A percentile compares a stretch with the other conserved stretches of the same genome.
Conservation (phyloP, 2,888 invertebrate species). For the Cyrtodaria siliqua region DNA sequence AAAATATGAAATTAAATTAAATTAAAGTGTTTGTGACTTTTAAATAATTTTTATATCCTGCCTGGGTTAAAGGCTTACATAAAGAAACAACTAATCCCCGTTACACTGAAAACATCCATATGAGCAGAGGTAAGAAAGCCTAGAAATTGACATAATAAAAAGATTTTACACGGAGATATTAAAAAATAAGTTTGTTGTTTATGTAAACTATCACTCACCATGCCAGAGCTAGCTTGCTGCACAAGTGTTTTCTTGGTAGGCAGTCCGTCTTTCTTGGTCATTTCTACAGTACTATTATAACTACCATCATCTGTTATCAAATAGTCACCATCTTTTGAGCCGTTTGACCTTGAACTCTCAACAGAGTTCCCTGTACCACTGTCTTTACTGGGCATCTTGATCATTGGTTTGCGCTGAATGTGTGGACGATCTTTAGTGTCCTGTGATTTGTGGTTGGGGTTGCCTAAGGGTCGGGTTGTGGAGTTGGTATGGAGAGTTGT, state of each 20-base stretch:
- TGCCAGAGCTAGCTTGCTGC: conserved; percentile 72
- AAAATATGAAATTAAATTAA: too few species aligned
- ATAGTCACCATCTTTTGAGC: conserved; percentile 65
- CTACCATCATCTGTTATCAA: conserved; percentile 48
- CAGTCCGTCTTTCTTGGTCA: conserved; percentile 33
- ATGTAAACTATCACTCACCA: conserved; percentile 57
- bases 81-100: too few species aligned
- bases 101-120: too few species aligned
- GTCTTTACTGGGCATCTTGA: conserved; percentile 77
- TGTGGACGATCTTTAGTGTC: conserved; percentile 33
- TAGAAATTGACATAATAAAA: too few species aligned
- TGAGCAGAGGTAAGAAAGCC: too few species aligned
- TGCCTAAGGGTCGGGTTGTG: conserved; percentile 47
- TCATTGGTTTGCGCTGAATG: conserved; percentile 71
- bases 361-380: conserved; percentile 75
- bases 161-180: too few species aligned
- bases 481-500: conserved; percentile 43
- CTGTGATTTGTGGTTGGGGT: conserved; percentile 39
- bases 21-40: too few species aligned
- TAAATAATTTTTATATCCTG: too few species aligned
- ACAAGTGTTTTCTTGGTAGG: conserved; percentile 62
- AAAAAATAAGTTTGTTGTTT: too few species aligned
- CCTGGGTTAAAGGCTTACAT: too few species aligned
- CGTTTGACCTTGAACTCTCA: conserved; percentile 71
- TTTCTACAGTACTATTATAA: conserved; percentile 49